Evolutionary conservation across 2,888 invertebrate genomes (phyloP).

Genomic region (Anaspis maculata): DNA sequence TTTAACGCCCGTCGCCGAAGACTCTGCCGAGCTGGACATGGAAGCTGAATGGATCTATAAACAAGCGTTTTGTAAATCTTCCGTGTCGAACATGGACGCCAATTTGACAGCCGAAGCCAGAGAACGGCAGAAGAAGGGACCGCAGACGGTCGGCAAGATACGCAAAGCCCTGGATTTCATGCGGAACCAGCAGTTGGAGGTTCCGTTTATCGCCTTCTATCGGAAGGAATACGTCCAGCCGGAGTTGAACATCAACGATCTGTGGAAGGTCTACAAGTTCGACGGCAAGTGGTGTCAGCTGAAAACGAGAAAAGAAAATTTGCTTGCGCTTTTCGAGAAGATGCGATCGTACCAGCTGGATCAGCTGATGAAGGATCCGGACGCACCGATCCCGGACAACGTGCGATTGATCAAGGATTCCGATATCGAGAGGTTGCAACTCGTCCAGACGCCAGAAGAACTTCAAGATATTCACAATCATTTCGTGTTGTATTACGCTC

Average conservation of each 20-base stretch:
- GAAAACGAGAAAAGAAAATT: slow-evolving; percentile 72
- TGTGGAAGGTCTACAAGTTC: slow-evolving; percentile 96
- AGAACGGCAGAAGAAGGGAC: slow-evolving; percentile 55
- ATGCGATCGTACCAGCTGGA: slow-evolving; percentile 89
- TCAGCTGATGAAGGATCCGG: slow-evolving; percentile 69
- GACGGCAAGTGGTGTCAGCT: slow-evolving; percentile 95
- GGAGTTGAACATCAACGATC: slow-evolving; percentile 86
- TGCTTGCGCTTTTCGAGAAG: slow-evolving; percentile 75
- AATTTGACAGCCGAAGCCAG: slow-evolving; percentile 46
- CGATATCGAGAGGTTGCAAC: slow-evolving; percentile 70
- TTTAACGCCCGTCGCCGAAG: slow-evolving; percentile 72
- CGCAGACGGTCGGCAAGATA: slow-evolving; percentile 76
- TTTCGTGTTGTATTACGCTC: slow-evolving; percentile 86
- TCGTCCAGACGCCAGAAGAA: slow-evolving; percentile 81
- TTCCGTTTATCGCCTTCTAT: slow-evolving; percentile 98
- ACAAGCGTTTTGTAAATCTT: slow-evolving; percentile 69
- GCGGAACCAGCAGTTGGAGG: slow-evolving; percentile 90
- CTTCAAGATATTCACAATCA: slow-evolving; percentile 88
- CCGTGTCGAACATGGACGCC: slow-evolving; percentile 71
- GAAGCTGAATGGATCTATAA: slow-evolving; percentile 98
- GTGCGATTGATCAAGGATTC: slow-evolving; percentile 76
- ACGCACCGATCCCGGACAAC: slow-evolving; percentile 75
- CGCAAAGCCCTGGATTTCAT: slow-evolving; percentile 92
- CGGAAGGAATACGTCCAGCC: slow-evolving; percentile 96
- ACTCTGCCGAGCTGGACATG: slow-evolving; percentile 79